These are phyloP conservation scores for Gnathonemus echidnorhynchus DNA, from an alignment of 2,113 vertebrate genomes.

Conservation along the genomic window DNA sequence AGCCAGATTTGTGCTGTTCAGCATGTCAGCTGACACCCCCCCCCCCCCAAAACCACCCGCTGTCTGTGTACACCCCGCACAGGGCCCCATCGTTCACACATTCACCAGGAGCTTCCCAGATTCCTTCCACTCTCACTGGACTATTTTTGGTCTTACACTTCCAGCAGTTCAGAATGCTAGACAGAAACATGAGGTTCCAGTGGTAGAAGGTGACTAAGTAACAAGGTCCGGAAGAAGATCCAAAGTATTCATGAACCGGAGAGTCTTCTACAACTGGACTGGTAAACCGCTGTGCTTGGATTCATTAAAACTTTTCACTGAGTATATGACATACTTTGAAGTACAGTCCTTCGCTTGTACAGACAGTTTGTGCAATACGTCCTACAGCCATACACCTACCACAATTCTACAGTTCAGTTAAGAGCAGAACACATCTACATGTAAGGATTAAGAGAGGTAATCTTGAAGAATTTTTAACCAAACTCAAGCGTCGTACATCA, in stretches of 20 bases:
- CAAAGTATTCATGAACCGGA: neutral
- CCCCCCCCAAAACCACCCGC: constrained; percentile 14
- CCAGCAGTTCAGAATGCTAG: constrained; percentile 18
- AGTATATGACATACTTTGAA: neutral
- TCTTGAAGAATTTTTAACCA: neutral
- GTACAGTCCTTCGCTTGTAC: neutral
- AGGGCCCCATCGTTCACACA: neutral
- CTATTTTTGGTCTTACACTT: constrained; percentile 42
- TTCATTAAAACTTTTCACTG: neutral
- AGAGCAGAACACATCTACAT: neutral
- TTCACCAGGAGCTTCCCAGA: constrained; percentile 35
- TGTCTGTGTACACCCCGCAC: constrained; percentile 16
- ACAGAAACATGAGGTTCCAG: constrained; percentile 4
- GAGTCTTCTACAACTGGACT: neutral
- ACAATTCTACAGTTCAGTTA: neutral
- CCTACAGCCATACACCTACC: neutral
- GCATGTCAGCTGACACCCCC: constrained; percentile 31
- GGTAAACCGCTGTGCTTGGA: neutral
- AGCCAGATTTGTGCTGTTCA: constrained; percentile 27
- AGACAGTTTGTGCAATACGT: neutral
- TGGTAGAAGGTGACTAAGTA: neutral
- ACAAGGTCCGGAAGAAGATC: neutral
- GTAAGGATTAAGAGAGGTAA: neutral
- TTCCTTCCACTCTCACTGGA: constrained; percentile 36
- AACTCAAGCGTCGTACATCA: neutral